phyloP scores from a whole-genome alignment of 1,140 invertebrate species.

The Cyclargus thomasi region DNA sequence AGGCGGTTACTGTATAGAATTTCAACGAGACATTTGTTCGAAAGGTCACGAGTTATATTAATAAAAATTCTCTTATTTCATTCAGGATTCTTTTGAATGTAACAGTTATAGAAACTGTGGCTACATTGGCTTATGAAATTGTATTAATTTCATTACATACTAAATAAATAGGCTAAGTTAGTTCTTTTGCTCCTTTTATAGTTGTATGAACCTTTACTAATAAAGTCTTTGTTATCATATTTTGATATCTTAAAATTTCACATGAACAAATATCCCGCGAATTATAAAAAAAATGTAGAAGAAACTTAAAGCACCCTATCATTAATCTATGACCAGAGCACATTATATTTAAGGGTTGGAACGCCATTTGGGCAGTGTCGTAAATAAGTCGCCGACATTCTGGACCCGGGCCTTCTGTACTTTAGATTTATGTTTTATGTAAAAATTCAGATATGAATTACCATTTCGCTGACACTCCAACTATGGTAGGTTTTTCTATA shows the following conservation, averaged over 20 bases:
- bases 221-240: no score
- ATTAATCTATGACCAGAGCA: not conserved
- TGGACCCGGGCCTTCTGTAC: not conserved
- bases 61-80: not conserved
- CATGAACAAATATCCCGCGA: no score
- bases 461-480: not conserved
- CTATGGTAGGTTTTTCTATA: no score
- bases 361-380: not conserved
- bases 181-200: no score
- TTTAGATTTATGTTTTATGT: constrained; percentile 1
- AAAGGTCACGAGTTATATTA: not conserved
- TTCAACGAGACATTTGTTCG: not conserved
- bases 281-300: no score
- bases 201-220: no score
- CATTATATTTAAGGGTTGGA: not conserved
- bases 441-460: not conserved
- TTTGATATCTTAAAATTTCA: no score
- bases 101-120: no score
- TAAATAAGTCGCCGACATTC: not conserved
- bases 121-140: no score
- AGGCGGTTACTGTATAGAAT: not conserved
- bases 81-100: not conserved
- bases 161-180: no score
- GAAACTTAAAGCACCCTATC: not conserved
- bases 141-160: no score